phyloP scores from a whole-genome alignment of 2,888 invertebrate species.

The Macrophya annulata region DNA sequence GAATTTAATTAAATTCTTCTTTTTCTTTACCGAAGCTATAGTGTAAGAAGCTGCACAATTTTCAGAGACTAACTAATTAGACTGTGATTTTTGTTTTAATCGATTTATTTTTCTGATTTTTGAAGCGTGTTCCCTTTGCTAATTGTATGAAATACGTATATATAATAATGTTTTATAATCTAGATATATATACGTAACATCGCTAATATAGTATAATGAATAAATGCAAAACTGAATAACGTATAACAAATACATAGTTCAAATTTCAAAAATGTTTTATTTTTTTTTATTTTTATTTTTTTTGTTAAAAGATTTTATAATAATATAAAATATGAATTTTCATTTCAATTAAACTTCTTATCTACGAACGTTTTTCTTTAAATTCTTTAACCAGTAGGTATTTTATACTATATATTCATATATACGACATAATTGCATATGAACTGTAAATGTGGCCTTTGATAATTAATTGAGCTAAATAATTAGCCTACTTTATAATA shows the following conservation, averaged over 20 bases:
- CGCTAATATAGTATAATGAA: slow-evolving; percentile 10
- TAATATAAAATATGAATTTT: slow-evolving; percentile 54
- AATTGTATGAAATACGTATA: background rate
- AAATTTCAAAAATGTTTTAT: background rate
- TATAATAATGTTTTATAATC: slow-evolving; percentile 1
- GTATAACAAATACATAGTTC: slow-evolving; percentile 5
- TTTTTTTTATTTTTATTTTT: slow-evolving; percentile 14
- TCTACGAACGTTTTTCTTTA: slow-evolving; percentile 54
- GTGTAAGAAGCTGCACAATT: background rate
- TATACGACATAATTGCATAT: slow-evolving; percentile 8
- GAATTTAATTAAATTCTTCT: background rate
- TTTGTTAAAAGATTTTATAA: slow-evolving; percentile 42
- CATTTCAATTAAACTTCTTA: slow-evolving; percentile 57
- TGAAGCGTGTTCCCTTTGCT: background rate
- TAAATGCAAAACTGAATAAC: slow-evolving; percentile 36
- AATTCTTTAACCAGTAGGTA: slow-evolving; percentile 48
- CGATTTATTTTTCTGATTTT: background rate
- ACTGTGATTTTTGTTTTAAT: too few relatives aligned
- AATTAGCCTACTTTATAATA: slow-evolving; percentile 35
- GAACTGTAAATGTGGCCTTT: slow-evolving; percentile 15
- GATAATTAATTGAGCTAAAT: slow-evolving; percentile 47
- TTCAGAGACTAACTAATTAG: too few relatives aligned
- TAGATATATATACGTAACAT: slow-evolving; percentile 26
- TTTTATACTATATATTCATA: slow-evolving; percentile 28
- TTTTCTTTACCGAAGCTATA: background rate